Base-by-base conservation (phyloP, 1,140 invertebrate genomes). In the Drosophila pseudoananassae region DNA sequence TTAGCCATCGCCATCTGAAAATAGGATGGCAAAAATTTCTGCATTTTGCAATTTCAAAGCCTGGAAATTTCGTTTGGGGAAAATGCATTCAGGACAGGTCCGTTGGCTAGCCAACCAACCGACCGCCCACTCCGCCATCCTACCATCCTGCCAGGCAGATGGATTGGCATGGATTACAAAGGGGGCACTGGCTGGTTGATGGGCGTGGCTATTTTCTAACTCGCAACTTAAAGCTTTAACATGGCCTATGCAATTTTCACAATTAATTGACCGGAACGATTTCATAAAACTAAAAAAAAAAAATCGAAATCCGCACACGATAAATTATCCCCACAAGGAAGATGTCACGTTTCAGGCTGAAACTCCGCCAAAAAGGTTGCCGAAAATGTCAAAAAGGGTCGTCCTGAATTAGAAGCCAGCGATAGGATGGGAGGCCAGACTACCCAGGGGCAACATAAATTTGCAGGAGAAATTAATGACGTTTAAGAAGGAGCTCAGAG, bases 241-340 rank as follows among this genome's bases (percentile, higher is more conserved):
- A 27, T 51, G n/a, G 38, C 14, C 2, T 15, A 51, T 47, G 69
- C 64, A 72, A 85, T 85, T 90, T 64, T 63, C 60, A 55, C 75
- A 85, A 64, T 90, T 90, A 90, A 90, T 90, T 90, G 87, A 90
- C 72, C 87, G 76, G 78, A 90, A 90, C 82, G 73, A 90, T 90
- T 90, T 85, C 81, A 87, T 90, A 90, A 90, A 90, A 90, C 74
- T 78, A 65, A 65, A 84, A 73, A 78, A 73, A 78, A 87, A 77
- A 76, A 25, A 40, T 50, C 23, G 46, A 60, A 74, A 56, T 85
- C 53, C 56, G 58, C 66, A 58, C 45, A 51, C 63, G 66, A 84
- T 90, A 90, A 90, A 89, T 90, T 85, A 90, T 61, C 61, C 65
- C 60, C 33, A 75, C 59, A 40, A 29, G 61, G 23, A 23, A 9